Evolutionary conservation across 2,888 invertebrate species (phyloP).

Genomic region (Hemistola chrysoprasaria): DNA sequence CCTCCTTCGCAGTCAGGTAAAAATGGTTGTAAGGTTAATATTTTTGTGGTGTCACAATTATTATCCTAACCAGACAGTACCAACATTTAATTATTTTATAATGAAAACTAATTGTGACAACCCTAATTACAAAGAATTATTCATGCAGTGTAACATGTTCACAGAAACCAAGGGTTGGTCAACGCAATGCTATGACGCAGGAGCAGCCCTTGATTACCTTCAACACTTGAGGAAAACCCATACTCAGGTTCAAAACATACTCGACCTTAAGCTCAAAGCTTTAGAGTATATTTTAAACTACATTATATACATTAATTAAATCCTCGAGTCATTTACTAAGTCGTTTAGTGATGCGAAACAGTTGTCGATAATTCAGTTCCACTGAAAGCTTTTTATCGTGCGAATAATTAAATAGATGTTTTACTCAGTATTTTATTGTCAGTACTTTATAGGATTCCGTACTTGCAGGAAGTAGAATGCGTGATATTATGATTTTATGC

Average conservation of each 20-base stretch:
- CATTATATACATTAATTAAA: conserved; percentile 38
- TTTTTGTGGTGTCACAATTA: no score
- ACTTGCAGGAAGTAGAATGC: conserved; percentile 2
- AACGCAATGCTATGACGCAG: conserved; percentile 52
- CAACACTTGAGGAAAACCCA: conserved; percentile 57
- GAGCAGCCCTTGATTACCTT: conserved; percentile 58
- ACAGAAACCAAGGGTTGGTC: conserved; percentile 48
- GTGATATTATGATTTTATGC: no score
- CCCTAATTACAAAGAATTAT: conserved; percentile 5
- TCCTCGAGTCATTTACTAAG: conserved; percentile 40
- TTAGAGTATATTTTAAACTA: conserved; percentile 34
- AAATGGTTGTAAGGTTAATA: no score
- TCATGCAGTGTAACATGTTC: conserved; percentile 31
- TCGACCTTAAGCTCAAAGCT: conserved; percentile 29
- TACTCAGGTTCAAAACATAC: conserved; percentile 20
- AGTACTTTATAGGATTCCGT: conserved; percentile 1
- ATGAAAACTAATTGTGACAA: no score
- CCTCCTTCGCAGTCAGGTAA: no score
- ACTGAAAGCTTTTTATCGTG: conserved; percentile 28
- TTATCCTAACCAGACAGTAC: no score
- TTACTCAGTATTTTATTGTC: conserved; percentile 10
- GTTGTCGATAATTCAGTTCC: conserved; percentile 29
- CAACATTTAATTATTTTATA: no score
- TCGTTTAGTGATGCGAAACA: conserved; percentile 30
- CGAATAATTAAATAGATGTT: conserved; percentile 3